phyloP scores from a whole-genome alignment of 2,797 vertebrate species.

The Thalassophryne amazonica region DNA sequence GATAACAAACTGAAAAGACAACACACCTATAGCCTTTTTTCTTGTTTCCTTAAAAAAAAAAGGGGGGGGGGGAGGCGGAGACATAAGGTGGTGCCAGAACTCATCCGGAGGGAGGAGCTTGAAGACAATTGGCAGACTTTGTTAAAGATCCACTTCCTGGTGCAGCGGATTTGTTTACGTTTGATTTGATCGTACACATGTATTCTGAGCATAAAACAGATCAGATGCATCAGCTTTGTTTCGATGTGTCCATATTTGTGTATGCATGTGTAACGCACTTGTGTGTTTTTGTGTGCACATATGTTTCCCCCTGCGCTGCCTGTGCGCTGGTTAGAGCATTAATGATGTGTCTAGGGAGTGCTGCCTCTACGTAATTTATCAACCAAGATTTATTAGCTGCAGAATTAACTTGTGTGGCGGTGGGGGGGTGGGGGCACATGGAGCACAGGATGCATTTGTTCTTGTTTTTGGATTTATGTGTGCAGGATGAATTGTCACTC shows the following conservation, averaged over 20 bases:
- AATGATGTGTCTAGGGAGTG: conserved; percentile 61
- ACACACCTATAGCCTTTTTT: too few relatives aligned
- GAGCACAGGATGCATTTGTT: conserved; percentile 33
- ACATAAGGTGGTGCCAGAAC: too few relatives aligned
- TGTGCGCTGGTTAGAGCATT: conserved; percentile 62
- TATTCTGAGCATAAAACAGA: too few relatives aligned
- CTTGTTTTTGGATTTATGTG: conserved; percentile 49
- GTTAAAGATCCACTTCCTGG: conserved; percentile 24
- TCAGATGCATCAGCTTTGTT: too few relatives aligned
- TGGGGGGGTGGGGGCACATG: too few relatives aligned
- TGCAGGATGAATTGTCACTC: conserved; percentile 34
- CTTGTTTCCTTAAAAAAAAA: too few relatives aligned
- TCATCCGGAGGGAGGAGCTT: not conserved
- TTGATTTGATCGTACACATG: not conserved
- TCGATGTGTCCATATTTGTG: not conserved
- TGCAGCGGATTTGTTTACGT: not conserved
- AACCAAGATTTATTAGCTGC: conserved; percentile 66
- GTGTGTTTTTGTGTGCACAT: not conserved
- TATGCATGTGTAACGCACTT: not conserved
- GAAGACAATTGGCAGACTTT: not conserved
- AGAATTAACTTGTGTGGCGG: conserved; percentile 56
- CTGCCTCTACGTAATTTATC: conserved; percentile 68
- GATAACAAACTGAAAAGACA: too few relatives aligned
- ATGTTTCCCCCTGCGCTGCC: conserved; percentile 21
- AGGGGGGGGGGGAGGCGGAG: not conserved